Percentiles rank a stretch among this genome's conserved stretches.
phyloP scores from a whole-genome alignment of 2,888 invertebrate species.

The Dynastes tityus region DNA sequence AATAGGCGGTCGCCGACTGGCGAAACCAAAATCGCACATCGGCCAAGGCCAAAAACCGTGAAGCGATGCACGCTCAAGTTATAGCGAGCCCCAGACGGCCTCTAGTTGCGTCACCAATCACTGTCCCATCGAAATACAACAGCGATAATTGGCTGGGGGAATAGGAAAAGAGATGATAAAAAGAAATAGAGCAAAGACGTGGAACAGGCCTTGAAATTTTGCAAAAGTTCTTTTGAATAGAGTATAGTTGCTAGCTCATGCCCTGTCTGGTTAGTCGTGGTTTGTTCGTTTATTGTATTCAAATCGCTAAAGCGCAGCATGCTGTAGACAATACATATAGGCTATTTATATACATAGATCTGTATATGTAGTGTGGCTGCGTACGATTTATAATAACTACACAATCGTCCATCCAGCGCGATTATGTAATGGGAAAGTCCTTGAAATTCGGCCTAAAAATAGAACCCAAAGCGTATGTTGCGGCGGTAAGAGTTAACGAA shows the following conservation, averaged over 20 bases:
- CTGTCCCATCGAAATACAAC: conserved; percentile 33
- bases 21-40: conserved; percentile 35
- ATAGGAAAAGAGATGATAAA: neutral
- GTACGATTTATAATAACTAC: conserved; percentile 9
- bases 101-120: conserved; percentile 40
- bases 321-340: no score
- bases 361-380: neutral
- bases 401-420: conserved; percentile 9
- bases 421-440: conserved; percentile 25
- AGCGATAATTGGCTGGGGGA: conserved; percentile 15
- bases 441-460: conserved; percentile 36
- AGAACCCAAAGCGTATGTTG: neutral
- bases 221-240: neutral
- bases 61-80: conserved; percentile 12
- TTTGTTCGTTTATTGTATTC: conserved; percentile 24
- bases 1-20: conserved; percentile 11
- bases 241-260: neutral
- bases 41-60: conserved; percentile 17
- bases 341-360: conserved; percentile 13
- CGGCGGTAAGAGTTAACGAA: neutral
- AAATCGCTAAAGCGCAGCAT: neutral
- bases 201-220: conserved; percentile 13
- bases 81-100: conserved; percentile 17
- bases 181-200: conserved; percentile 13
- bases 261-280: no score